A percentile compares a stretch with the other conserved stretches of the same genome.
Conservation (phyloP, 2,113 vertebrate genomes). For the Centropus bengalensis region DNA sequence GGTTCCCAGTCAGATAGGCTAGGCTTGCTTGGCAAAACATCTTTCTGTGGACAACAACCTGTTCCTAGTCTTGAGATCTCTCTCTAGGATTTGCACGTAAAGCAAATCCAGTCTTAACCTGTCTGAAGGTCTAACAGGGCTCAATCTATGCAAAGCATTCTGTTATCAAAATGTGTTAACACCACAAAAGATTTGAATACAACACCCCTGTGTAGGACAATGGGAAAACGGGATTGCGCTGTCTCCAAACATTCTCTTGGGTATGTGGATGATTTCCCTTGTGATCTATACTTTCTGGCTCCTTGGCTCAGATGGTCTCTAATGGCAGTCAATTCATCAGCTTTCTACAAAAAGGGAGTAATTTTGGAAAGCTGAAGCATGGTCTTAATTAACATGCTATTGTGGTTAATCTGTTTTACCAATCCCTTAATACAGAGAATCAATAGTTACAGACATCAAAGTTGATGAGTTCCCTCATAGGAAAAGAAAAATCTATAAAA, state of each 20-base stretch:
- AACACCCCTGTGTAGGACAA: not conserved
- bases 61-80: not conserved
- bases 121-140: conserved; percentile 29
- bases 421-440: conserved; percentile 67
- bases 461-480: conserved; percentile 63
- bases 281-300: not conserved
- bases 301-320: not conserved
- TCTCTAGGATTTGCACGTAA: not conserved
- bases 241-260: not conserved
- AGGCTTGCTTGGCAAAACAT: not conserved
- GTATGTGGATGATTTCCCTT: not conserved
- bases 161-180: not conserved
- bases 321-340: conserved; percentile 40
- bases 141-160: not conserved
- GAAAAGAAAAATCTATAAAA: conserved; percentile 65
- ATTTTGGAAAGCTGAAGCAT: conserved; percentile 64
- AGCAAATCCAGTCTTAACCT: not conserved
- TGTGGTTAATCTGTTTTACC: conserved; percentile 69
- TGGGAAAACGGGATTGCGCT: not conserved
- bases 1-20: not conserved
- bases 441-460: conserved; percentile 71
- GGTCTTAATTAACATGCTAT: conserved; percentile 72
- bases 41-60: not conserved
- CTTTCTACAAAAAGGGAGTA: conserved; percentile 16
- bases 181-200: not conserved